Evolutionary conservation across 53 echinoderm and acorn worm species (phyloP), one percentile per base, ranked within the genome.

Genomic region (Henricia sp.): DNA sequence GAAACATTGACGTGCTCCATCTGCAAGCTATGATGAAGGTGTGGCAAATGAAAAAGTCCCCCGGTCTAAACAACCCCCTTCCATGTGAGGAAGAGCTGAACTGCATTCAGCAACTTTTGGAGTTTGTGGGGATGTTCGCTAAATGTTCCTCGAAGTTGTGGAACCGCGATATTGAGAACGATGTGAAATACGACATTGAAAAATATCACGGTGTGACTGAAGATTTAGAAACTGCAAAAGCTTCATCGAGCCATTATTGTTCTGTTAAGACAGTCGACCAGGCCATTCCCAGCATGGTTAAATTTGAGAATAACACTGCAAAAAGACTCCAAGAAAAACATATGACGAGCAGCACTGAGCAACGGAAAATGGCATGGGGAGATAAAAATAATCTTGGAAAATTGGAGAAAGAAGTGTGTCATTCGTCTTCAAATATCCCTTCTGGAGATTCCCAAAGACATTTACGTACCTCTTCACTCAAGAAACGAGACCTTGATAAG

Each of bases 1-100:
- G 84, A 37, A 89, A 89, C 67, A 24, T 92, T 17, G 89, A 89
- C 37, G 63, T 78, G 10, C 85, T 92, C 26, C 85, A 92, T 37
- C 72, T 92, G 26, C 89, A 89, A 60, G 92, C 92, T 30, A 85
- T 77, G 41, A 70, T 92, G 82, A 92, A 91, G 63, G 80, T 84
- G 30, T 92, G 92, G 88, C 84, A 92, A 63, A 67, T 54, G 43
- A 26, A 30, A 42, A 23, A 62, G 12, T 62, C 62, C 37, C 36
- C 63, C 17, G 20, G 48, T 57, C 42, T 2, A 17, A 41, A 37
- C 32, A 57, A 37, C 62, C 51, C 56, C 54, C 53, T 39, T 54
- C 73, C 80, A 42, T 19, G n/a, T 36, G 29, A 24, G 38, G 69
- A 57, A 36, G 83, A 86, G 35, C 42, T 74, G 16, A 17, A 57